These are phyloP conservation scores for Hemicrepidius hirtus DNA, from an alignment of 2,888 invertebrate species.

Conservation along the genomic window DNA sequence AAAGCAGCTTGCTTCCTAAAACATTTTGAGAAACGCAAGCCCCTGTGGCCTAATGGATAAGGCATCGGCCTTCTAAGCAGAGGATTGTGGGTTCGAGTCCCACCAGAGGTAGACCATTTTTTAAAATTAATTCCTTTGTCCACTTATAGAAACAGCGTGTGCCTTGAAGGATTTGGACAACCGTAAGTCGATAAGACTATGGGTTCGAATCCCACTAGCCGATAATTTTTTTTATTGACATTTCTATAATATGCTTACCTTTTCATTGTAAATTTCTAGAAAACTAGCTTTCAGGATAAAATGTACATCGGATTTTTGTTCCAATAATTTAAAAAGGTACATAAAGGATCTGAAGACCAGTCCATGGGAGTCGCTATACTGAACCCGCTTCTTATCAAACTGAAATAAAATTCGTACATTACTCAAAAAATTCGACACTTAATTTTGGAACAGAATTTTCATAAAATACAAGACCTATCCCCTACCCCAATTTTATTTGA, in stretches of 20 bases:
- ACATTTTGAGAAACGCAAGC: constrained; percentile 67
- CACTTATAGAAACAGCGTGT: too few species aligned
- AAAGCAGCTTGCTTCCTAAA: too few species aligned
- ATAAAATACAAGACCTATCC: too few species aligned
- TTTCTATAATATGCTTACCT: constrained; percentile 76
- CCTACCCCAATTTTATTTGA: too few species aligned
- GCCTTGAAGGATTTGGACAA: too few species aligned
- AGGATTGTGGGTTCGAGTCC: constrained; percentile 91
- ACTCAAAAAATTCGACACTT: too few species aligned
- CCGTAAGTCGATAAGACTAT: too few species aligned
- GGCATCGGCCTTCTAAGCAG: constrained; percentile 91
- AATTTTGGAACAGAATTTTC: too few species aligned
- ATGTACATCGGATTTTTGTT: constrained; percentile 84
- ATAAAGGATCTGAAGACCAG: constrained; percentile 93
- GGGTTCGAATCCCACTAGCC: constrained; percentile 92
- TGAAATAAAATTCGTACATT: constrained; percentile 61
- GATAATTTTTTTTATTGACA: too few species aligned
- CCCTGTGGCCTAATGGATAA: constrained; percentile 91
- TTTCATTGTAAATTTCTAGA: constrained; percentile 97
- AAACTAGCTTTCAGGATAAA: constrained; percentile 94
- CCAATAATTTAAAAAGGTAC: constrained; percentile 89
- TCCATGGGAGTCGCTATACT: constrained; percentile 84
- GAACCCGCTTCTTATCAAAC: constrained; percentile 67
- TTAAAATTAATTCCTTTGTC: too few species aligned
- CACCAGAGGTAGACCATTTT: constrained; percentile 84